These are phyloP conservation scores for Propithecus deckenii DNA, from an alignment of 2,797 vertebrate species.

Conservation along the genomic window DNA sequence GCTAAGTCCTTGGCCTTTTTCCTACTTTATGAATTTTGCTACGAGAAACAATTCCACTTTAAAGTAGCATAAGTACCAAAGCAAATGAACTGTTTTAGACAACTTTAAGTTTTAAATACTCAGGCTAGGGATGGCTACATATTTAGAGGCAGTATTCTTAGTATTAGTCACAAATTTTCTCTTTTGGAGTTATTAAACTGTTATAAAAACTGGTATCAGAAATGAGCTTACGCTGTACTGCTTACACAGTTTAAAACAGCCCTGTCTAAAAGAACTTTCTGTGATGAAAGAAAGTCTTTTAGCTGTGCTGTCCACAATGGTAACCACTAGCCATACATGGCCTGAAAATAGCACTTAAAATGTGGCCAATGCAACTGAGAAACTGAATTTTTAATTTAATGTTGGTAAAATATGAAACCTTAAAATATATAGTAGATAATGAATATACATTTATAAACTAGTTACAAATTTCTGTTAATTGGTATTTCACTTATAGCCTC, in stretches of 20 bases:
- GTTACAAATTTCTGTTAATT: slow-evolving; percentile 38
- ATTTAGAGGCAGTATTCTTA: background rate
- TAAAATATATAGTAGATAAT: slow-evolving; percentile 23
- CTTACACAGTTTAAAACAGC: background rate
- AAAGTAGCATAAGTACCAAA: background rate
- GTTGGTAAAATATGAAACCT: slow-evolving; percentile 34
- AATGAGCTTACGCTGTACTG: background rate
- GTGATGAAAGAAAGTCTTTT: background rate
- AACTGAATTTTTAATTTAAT: slow-evolving; percentile 29
- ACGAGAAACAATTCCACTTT: slow-evolving; percentile 36
- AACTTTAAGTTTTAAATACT: background rate
- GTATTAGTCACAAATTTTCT: background rate
- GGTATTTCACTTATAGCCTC: slow-evolving; percentile 55
- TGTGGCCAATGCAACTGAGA: background rate
- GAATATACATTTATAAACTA: slow-evolving; percentile 41
- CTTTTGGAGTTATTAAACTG: background rate
- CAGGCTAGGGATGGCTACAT: background rate
- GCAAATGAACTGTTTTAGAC: background rate
- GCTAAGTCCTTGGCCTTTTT: background rate
- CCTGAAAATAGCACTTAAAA: slow-evolving; percentile 29
- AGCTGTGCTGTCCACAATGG: background rate
- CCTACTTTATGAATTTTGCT: slow-evolving; percentile 22
- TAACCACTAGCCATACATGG: background rate
- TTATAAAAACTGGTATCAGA: background rate
- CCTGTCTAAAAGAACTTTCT: background rate